phyloP scores from a whole-genome alignment of 2,797 vertebrate species.

The Enteromius argenteus region DNA sequence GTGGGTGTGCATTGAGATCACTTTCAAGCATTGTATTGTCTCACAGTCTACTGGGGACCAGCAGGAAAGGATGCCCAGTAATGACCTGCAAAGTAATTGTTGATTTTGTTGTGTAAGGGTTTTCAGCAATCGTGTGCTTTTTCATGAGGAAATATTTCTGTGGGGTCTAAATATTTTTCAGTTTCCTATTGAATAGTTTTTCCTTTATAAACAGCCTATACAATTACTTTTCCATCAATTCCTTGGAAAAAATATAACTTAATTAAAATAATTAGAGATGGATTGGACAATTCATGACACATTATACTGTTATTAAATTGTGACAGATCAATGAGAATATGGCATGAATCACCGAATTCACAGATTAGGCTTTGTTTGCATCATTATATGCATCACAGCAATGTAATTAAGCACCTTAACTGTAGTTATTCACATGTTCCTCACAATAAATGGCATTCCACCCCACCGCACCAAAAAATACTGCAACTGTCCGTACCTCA shows the following conservation, averaged over 20 bases:
- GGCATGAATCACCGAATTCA: constrained; percentile 18
- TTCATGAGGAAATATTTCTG: background rate
- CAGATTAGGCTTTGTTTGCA: constrained; percentile 26
- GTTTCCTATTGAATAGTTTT: background rate
- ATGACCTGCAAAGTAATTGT: constrained; percentile 10
- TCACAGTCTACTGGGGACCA: constrained; percentile 43
- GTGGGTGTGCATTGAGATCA: constrained; percentile 6
- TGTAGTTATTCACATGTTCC: constrained; percentile 25
- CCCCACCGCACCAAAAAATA: constrained; percentile 14
- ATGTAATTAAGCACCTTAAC: constrained; percentile 28
- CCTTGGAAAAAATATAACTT: background rate
- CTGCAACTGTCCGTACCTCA: constrained; percentile 39
- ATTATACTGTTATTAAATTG: background rate
- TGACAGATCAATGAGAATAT: background rate
- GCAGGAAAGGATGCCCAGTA: constrained; percentile 21
- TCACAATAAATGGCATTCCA: background rate
- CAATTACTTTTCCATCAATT: background rate
- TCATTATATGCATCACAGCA: constrained; percentile 27
- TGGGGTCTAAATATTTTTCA: background rate
- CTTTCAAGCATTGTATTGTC: constrained; percentile 25
- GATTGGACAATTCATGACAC: background rate
- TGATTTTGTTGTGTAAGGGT: constrained; percentile 4
- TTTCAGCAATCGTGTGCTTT: background rate
- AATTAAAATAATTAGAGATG: background rate
- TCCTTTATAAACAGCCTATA: background rate